A percentile compares a stretch with the other conserved stretches of the same genome.
Conservation (phyloP, 2,113 vertebrate species). For the Apodemus sylvaticus region DNA sequence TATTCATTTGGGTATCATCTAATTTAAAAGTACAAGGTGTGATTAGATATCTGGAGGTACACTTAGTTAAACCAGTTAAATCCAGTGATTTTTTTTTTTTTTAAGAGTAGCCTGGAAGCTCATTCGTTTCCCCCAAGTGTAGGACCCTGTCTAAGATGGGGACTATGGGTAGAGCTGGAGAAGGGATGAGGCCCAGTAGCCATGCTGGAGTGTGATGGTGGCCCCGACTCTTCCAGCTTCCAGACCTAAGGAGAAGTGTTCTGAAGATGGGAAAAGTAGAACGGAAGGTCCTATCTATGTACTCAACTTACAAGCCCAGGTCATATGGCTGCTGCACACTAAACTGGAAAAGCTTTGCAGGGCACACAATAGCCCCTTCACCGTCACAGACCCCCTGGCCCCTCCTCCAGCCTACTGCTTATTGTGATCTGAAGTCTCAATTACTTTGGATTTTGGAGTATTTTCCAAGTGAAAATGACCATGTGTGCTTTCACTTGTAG, state of each 20-base stretch:
- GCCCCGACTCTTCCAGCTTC: not conserved
- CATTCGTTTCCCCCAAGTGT: not conserved
- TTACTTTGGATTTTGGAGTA: not conserved
- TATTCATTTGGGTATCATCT: not conserved
- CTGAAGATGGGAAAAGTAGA: not conserved
- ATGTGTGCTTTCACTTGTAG: not conserved
- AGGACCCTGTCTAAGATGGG: not conserved
- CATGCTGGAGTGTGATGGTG: not conserved
- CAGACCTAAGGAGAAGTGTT: not conserved
- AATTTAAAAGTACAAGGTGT: conserved; percentile 34
- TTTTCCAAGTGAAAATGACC: not conserved
- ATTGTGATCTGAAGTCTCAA: not conserved
- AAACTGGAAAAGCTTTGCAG: not conserved
- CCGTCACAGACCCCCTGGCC: rapidly evolving
- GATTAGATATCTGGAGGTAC: not conserved
- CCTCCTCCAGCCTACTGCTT: not conserved
- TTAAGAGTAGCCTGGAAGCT: not conserved
- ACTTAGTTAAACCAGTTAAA: not conserved
- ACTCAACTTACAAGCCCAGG: not conserved
- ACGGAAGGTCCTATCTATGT: not conserved
- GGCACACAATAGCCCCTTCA: not conserved
- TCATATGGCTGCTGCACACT: not conserved
- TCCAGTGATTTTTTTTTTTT: not conserved
- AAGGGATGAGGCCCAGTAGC: not conserved
- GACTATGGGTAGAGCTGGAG: not conserved